phyloP scores from a whole-genome alignment of 2,888 invertebrate species.

The Zaprionus lineosus region DNA sequence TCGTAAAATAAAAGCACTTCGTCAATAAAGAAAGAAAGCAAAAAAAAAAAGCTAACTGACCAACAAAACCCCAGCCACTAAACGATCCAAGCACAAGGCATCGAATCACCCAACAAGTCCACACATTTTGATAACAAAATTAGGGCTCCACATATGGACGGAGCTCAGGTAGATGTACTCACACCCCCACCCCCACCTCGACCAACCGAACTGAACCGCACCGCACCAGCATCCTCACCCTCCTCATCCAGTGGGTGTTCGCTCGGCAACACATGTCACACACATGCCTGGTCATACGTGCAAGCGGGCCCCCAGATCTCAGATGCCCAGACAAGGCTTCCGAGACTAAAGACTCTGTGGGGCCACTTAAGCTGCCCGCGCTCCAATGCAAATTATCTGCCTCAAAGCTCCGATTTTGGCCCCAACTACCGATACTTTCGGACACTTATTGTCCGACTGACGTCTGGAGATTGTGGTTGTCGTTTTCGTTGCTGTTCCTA shows the following conservation, averaged over 20 bases:
- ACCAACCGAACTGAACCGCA: too few relatives aligned
- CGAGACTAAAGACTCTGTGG: too few relatives aligned
- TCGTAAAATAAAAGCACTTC: conserved; percentile 69
- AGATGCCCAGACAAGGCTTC: conserved; percentile 24
- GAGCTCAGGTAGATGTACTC: conserved; percentile 49
- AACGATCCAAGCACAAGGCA: conserved; percentile 15
- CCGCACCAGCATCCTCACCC: conserved; percentile 1
- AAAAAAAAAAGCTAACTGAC: conserved; percentile 18
- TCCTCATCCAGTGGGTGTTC: conserved; percentile 32
- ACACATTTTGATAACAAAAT: conserved; percentile 57
- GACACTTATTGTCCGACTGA: conserved; percentile 61
- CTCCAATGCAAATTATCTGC: conserved; percentile 67
- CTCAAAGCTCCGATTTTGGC: conserved; percentile 64
- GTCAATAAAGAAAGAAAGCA: conserved; percentile 53
- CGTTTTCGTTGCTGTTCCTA: conserved; percentile 19
- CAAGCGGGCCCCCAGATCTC: background rate
- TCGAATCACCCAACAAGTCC: conserved; percentile 24
- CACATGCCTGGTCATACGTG: conserved; percentile 4
- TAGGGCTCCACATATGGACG: conserved; percentile 48
- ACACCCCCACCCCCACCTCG: too few relatives aligned
- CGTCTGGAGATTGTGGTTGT: conserved; percentile 45
- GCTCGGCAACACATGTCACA: conserved; percentile 44
- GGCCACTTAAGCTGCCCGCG: conserved; percentile 61
- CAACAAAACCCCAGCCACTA: conserved; percentile 15
- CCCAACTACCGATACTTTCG: conserved; percentile 45